Evolutionary conservation across 2,888 invertebrate species (phyloP).

Genomic region (Nycteola revayana): DNA sequence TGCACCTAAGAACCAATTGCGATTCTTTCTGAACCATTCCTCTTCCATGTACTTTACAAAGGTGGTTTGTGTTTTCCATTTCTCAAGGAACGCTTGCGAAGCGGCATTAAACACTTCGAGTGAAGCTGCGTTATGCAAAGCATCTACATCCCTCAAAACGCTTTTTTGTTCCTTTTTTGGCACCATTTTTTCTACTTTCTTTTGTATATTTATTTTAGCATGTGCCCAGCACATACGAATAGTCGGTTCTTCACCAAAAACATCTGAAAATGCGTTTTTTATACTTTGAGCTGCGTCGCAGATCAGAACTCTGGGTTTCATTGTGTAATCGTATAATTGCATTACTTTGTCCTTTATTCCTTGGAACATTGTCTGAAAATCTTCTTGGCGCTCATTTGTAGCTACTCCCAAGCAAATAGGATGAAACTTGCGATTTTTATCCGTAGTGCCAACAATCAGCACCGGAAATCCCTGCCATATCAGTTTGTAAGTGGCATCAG

Average conservation of each 20-base stretch:
- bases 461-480: slow-evolving; percentile 6
- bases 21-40: slow-evolving; percentile 5
- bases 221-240: slow-evolving; percentile 24
- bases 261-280: slow-evolving; percentile 9
- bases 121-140: not conserved
- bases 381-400: slow-evolving; percentile 8
- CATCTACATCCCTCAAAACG: not conserved
- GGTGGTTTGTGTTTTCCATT: slow-evolving; percentile 7
- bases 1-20: slow-evolving; percentile 12
- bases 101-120: slow-evolving; percentile 16
- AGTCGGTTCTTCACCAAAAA: slow-evolving; percentile 11
- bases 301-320: slow-evolving; percentile 16
- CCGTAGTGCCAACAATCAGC: slow-evolving; percentile 17
- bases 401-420: slow-evolving; percentile 18
- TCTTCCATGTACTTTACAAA: slow-evolving; percentile 9
- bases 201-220: slow-evolving; percentile 20
- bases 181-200: slow-evolving; percentile 5
- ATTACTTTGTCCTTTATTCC: not conserved
- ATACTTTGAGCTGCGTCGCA: slow-evolving; percentile 17
- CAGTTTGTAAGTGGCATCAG: slow-evolving; percentile 11
- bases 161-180: slow-evolving; percentile 5
- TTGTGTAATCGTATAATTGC: slow-evolving; percentile 6
- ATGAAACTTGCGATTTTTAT: slow-evolving; percentile 15
- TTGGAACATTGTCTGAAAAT: slow-evolving; percentile 3
- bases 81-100: slow-evolving; percentile 19